phyloP scores from a whole-genome alignment of 2,797 vertebrate species.

The Micrastur ruficollis region DNA sequence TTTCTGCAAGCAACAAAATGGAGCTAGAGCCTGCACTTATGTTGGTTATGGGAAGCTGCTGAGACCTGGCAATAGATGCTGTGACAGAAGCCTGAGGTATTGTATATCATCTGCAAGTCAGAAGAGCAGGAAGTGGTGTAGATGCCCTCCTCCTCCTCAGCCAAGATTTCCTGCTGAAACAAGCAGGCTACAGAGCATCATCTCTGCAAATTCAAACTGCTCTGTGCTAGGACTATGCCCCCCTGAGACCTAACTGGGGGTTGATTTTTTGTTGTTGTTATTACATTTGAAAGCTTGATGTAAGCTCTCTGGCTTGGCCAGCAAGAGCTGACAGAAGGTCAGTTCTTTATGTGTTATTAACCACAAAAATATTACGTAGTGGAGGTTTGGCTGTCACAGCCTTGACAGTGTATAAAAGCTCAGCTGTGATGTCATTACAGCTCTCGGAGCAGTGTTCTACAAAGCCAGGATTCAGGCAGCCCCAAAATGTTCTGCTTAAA shows the following conservation, averaged over 20 bases:
- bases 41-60: neutral
- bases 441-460: neutral
- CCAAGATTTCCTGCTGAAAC: constrained; percentile 20
- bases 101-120: neutral
- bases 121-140: constrained; percentile 1
- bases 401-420: neutral
- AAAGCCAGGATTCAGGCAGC: neutral
- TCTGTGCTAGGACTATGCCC: neutral
- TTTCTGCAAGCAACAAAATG: neutral
- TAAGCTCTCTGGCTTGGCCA: neutral
- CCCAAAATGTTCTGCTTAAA: neutral
- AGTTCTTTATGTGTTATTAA: neutral
- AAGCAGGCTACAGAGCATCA: neutral
- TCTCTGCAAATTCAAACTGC: neutral
- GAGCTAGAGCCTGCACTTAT: neutral
- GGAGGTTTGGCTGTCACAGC: neutral
- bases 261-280: neutral
- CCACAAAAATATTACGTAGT: neutral
- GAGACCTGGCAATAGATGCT: constrained; percentile 13
- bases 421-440: constrained; percentile 26
- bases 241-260: neutral
- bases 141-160: neutral
- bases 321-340: neutral
- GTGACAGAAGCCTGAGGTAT: constrained; percentile 1
- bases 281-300: neutral